Conservation (phyloP, 2,888 invertebrate species). For the Pseudococcus longispinus region DNA sequence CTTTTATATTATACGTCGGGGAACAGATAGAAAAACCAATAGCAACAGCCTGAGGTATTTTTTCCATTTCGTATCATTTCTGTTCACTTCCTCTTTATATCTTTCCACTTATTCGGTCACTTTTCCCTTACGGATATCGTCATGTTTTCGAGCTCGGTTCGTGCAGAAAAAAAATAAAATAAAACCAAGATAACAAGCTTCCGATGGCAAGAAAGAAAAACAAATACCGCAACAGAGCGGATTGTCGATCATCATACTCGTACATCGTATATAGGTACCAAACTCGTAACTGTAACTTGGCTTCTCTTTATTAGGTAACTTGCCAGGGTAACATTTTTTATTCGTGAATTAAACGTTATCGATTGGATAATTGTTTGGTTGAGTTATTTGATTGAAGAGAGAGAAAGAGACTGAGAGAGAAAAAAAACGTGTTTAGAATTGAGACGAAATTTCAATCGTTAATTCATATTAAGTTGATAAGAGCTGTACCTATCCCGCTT, state of each 20-base stretch:
- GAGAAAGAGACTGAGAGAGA: background rate
- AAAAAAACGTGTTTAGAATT: constrained; percentile 39
- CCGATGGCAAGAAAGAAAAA: background rate
- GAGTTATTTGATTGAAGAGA: background rate
- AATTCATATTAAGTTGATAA: background rate
- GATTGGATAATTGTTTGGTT: constrained; percentile 33
- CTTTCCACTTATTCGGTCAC: background rate
- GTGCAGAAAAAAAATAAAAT: background rate
- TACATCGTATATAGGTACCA: background rate
- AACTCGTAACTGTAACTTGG: background rate
- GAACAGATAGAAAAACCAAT: background rate
- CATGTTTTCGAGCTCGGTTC: background rate
- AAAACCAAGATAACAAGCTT: background rate
- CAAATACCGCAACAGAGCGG: background rate
- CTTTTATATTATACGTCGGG: background rate
- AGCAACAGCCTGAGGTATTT: background rate
- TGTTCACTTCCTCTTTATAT: background rate
- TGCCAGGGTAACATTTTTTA: constrained; percentile 41
- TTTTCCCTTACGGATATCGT: too few species aligned
- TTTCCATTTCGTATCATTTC: background rate
- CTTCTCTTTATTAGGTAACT: constrained; percentile 39
- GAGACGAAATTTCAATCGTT: constrained; percentile 36
- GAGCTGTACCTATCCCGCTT: background rate
- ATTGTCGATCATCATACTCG: background rate
- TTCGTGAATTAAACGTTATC: constrained; percentile 34